Evolutionary conservation across 2,113 vertebrate genomes (phyloP).

Genomic region (Anthoscopus minutus): DNA sequence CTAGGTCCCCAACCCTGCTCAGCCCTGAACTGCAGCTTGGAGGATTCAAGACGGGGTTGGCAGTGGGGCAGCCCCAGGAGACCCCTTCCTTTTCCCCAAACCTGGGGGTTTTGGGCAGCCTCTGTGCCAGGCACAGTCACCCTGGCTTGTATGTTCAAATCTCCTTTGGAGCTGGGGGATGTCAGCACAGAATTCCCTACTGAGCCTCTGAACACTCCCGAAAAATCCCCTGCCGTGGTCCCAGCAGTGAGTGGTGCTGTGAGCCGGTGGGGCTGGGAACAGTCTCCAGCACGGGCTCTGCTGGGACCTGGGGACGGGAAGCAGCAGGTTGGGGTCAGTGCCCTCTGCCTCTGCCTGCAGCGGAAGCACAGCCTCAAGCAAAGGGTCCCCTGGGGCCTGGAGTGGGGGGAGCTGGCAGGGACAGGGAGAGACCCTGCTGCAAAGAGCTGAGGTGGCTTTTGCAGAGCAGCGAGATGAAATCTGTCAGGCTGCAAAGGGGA

Average conservation of each 20-base stretch:
- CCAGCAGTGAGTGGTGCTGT: neutral
- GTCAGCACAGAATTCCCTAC: neutral
- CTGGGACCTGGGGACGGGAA: neutral
- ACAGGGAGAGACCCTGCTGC: neutral
- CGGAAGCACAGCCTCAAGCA: neutral
- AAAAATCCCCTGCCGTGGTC: fast-evolving
- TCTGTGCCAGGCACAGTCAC: neutral
- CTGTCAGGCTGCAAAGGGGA: neutral
- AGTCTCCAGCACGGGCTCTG: neutral
- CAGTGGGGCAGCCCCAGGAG: neutral
- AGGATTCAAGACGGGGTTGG: neutral
- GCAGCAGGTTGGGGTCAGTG: neutral
- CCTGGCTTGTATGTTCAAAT: neutral
- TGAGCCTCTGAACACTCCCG: neutral
- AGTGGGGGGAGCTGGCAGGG: neutral
- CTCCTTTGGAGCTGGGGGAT: neutral
- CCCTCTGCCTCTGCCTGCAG: neutral
- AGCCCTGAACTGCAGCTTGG: neutral
- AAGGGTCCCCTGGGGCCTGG: neutral
- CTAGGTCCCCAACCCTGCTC: neutral
- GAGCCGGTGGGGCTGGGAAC: neutral
- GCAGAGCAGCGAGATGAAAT: neutral
- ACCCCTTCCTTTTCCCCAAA: neutral
- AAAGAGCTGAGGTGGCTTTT: neutral
- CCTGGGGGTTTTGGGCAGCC: neutral